Evolutionary conservation across 2,113 vertebrate species (phyloP), one percentile per base, ranked within the genome.

Genomic region (Ivindomyrus marchei): DNA sequence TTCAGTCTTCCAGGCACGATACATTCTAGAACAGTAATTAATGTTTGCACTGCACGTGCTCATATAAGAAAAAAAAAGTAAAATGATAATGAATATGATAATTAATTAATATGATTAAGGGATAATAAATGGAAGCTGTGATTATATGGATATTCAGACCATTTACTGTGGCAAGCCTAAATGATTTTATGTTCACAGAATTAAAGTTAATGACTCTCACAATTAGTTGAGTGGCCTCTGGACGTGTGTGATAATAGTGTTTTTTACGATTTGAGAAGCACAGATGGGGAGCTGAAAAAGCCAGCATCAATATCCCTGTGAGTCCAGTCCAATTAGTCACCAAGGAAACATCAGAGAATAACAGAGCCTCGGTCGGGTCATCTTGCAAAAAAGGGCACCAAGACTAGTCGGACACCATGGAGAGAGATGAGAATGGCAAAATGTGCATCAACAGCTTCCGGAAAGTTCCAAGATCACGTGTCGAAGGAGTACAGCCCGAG

Each of bases 61-160:
- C 45, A 42, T 8, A 80, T n/a, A 47, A 85, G 19, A 50, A 50
- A 47, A 85, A 24, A 85, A 47, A 45, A 85, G 83, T 47, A 10
- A n/a, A 47, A 85, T 10, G 45, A 85, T 24, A 85, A 85, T 85
- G 39, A 85, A 85, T 47, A 24, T 13, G 45, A 47, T 85, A 47
- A 85, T 46, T 85, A 85, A 45, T 85, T 85, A 47, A 46, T 85
- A 85, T n/a, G 42, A 85, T 85, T 85, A 85, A 85, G 83, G 83
- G 45, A 85, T 45, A 9, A 47, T 85, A 85, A 47, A 47, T 45
- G 83, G 42, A 47, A 85, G 45, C 13, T 42, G 39, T n/a, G 83
- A 47, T 85, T 85, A 47, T 47, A 47, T 85, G 45, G 45, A 47
- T 85, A 85, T 47, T 85, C 83, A 85, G 45, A 47, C 83, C 83